Evolutionary conservation across 2,113 vertebrate species (phyloP).

Genomic region (Burhinus bistriatus): DNA sequence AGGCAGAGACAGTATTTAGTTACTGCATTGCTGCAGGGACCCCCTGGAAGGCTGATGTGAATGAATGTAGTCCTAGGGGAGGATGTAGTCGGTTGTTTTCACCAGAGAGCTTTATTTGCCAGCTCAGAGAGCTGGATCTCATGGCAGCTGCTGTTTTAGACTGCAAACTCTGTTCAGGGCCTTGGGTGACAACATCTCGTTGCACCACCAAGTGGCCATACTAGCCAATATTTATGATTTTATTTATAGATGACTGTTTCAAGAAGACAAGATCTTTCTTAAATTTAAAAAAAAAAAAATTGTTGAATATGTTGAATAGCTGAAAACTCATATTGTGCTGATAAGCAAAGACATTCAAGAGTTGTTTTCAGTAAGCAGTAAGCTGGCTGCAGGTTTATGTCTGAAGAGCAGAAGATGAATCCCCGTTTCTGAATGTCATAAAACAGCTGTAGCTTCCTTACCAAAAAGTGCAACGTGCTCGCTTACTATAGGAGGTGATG

Average conservation of each 20-base stretch:
- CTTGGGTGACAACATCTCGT: not conserved
- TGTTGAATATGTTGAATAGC: not conserved
- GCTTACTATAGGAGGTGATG: not conserved
- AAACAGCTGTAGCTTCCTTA: not conserved
- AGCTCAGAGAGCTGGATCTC: not conserved
- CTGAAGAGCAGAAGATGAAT: not conserved
- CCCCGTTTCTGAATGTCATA: not conserved
- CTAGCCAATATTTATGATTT: not conserved
- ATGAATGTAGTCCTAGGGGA: not conserved
- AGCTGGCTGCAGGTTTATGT: not conserved
- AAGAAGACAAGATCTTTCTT: not conserved
- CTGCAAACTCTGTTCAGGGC: not conserved
- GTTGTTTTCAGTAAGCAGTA: not conserved
- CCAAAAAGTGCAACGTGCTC: not conserved
- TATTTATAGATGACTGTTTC: not conserved
- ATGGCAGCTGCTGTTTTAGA: not conserved
- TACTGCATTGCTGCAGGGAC: not conserved
- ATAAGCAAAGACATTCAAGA: not conserved
- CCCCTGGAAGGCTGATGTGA: not conserved
- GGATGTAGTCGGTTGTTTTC: not conserved
- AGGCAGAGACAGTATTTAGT: not conserved
- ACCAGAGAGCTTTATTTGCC: not conserved
- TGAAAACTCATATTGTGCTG: not conserved
- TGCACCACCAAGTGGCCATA: conserved; percentile 49
- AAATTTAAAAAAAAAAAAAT: not conserved